Evolutionary conservation across 2,797 vertebrate species (phyloP).

Genomic region (Sebastes minor): DNA sequence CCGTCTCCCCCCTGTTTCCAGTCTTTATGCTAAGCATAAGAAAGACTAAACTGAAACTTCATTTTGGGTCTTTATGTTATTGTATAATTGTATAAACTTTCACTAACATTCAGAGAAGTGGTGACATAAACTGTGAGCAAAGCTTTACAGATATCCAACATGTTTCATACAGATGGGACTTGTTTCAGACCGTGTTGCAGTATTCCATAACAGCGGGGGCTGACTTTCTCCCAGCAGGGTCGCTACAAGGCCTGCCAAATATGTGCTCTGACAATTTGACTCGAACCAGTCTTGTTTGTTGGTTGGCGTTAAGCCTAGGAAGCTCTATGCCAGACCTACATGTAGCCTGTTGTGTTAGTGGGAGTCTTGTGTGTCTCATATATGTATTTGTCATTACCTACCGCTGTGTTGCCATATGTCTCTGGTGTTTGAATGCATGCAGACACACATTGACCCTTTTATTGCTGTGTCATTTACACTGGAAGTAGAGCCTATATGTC

Average conservation of each 20-base stretch:
- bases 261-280: neutral
- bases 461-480: neutral
- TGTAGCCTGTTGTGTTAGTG: neutral
- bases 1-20: neutral
- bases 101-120: neutral
- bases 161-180: neutral
- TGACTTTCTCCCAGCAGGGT: neutral
- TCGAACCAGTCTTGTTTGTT: conserved; percentile 4
- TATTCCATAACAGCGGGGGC: neutral
- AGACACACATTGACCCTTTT: neutral
- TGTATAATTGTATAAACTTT: neutral
- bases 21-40: neutral
- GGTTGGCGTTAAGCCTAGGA: neutral
- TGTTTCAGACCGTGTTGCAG: neutral
- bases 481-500: neutral
- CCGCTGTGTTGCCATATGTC: neutral
- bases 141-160: neutral
- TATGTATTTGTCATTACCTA: neutral
- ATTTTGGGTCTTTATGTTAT: neutral
- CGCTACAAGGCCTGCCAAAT: neutral
- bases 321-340: neutral
- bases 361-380: neutral
- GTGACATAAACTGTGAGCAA: neutral
- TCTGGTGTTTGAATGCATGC: neutral
- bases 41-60: neutral